Percentiles rank a stretch among this genome's conserved stretches.
phyloP scores from a whole-genome alignment of 2,797 vertebrate genomes.

The Rallus crepitans region DNA sequence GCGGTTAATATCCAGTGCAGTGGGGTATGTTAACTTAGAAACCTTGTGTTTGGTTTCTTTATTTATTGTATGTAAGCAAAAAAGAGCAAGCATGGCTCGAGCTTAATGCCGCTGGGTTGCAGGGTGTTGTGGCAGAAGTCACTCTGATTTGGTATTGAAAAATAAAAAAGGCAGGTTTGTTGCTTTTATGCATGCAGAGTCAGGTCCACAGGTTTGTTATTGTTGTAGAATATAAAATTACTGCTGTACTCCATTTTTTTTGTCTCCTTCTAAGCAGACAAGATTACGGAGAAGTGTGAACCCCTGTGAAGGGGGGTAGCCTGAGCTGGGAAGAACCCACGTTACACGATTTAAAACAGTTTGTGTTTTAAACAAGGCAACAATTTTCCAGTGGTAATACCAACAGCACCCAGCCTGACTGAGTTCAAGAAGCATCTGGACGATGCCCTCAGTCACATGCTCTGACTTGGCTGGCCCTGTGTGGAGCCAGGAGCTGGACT shows the following conservation, averaged over 20 bases:
- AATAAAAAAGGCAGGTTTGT: neutral
- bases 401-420: no score
- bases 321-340: neutral
- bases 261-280: neutral
- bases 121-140: neutral
- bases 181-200: neutral
- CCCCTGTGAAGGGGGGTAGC: neutral
- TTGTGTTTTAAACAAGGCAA: neutral
- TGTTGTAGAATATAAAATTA: neutral
- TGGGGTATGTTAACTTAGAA: neutral
- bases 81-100: neutral
- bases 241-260: neutral
- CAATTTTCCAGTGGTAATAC: neutral
- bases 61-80: neutral
- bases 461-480: no score
- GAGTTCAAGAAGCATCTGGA: no score
- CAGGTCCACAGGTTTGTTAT: neutral
- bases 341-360: neutral
- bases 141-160: neutral
- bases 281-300: neutral
- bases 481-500: no score
- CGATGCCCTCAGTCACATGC: no score
- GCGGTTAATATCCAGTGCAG: neutral
- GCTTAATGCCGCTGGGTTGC: neutral
- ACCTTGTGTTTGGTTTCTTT: neutral